These are phyloP conservation scores for Heterotis niloticus DNA, from an alignment of 2,113 vertebrate genomes.

Conservation along the genomic window DNA sequence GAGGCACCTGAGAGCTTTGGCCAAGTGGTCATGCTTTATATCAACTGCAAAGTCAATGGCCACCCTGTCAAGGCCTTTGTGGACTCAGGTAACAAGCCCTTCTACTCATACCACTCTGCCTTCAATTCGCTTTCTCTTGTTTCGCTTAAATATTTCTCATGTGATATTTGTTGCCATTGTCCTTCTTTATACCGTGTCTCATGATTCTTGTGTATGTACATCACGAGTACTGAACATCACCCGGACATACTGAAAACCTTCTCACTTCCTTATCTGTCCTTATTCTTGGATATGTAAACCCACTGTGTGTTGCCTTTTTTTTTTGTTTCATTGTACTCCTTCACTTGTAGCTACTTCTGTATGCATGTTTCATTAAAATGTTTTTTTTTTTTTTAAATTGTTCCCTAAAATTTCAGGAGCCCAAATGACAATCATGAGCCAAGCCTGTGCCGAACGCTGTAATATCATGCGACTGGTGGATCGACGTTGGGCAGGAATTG, in stretches of 20 bases:
- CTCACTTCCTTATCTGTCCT: background rate
- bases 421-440: constrained; percentile 99
- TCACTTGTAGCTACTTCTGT: background rate
- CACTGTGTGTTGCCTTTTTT: background rate
- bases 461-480: constrained; percentile 98
- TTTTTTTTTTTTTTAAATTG: background rate
- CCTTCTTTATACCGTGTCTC: too few relatives aligned
- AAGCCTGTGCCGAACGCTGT: constrained; percentile 93
- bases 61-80: constrained; percentile 98
- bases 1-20: constrained; percentile 97
- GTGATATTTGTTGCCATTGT: too few relatives aligned
- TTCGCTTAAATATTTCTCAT: too few relatives aligned
- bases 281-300: background rate
- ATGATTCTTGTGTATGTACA: background rate
- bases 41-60: constrained; percentile 98
- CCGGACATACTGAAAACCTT: background rate
- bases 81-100: constrained; percentile 80
- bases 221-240: too few relatives aligned
- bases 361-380: background rate
- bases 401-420: constrained; percentile 67
- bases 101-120: background rate
- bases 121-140: too few relatives aligned
- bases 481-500: constrained; percentile 93
- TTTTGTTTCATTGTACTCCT: background rate
- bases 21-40: constrained; percentile 98